Base-by-base conservation (phyloP, 2,888 invertebrate genomes). In the Diarsia mendica region DNA sequence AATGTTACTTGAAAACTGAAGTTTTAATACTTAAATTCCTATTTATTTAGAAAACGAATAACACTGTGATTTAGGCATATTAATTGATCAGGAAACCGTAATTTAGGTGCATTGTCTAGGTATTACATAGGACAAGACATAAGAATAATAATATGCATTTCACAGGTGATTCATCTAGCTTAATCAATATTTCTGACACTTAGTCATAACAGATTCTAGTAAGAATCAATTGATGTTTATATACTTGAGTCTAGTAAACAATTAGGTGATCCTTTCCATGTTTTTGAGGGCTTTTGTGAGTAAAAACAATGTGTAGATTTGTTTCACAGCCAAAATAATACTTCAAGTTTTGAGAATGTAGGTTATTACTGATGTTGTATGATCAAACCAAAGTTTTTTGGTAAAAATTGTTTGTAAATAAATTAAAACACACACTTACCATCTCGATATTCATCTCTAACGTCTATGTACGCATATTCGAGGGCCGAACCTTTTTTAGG, bases 381-480 rank as follows among this genome's bases (percentile, higher is more conserved):
- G 53, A 64, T 20, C n/a, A 20, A 69, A 23, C 67, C 53, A 13
- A n/a, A 76, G 75, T 74, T 83, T 80, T 85, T 65, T 71, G 46
- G 46, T 49, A 46, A n/a, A 64, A 51, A 66, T 55, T 60, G 8
- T 13, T 70, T 65, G 58, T 67, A 67, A 39, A 71, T 46, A 67
- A 77, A 67, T 49, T 67, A 66, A 73, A 75, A 68, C 60, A 71
- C 69, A 60, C 65, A 92, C 94, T 97, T 94, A 99, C 99, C 99
- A 97, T 99, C 99, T 97, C 99, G 97, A 94, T 99, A 99, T 96
- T 99, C 99, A 97, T 99, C 99, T 93, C 99, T 97, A 84, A 99
- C 99, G 96, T 99, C 99, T 92, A 99, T 99, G 92, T 99, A 99
- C 82, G 99, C 99, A 96, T 99, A 99, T 96, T 99, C 99, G 88